Conservation (phyloP, 2,888 invertebrate species). For the Odontomyia ornata region DNA sequence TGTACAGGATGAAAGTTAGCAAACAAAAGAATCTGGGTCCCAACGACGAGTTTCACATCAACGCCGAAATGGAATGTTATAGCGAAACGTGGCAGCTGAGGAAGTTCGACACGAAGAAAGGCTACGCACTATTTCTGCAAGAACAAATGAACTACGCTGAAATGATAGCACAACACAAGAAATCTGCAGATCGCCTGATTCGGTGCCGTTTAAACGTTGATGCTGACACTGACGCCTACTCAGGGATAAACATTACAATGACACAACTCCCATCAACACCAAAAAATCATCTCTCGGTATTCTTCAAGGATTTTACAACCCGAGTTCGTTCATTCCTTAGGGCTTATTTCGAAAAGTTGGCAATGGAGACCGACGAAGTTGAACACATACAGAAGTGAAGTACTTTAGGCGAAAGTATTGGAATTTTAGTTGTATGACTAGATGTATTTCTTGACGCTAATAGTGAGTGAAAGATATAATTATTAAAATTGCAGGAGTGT, state of each 20-base stretch:
- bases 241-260: not conserved
- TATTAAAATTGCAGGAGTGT: no score
- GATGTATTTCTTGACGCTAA: no score
- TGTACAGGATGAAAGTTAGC: not conserved
- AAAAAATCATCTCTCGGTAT: slow-evolving; percentile 14
- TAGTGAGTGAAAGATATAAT: no score
- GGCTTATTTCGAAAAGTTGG: slow-evolving; percentile 46
- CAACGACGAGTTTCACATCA: slow-evolving; percentile 23
- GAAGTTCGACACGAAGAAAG: slow-evolving; percentile 39
- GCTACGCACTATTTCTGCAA: slow-evolving; percentile 18
- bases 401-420: no score
- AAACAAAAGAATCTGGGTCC: not conserved
- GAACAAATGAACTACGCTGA: slow-evolving; percentile 37
- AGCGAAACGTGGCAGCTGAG: slow-evolving; percentile 35
- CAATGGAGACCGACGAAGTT: not conserved
- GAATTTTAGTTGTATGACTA: no score
- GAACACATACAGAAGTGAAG: not conserved
- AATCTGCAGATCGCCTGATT: not conserved
- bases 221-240: not conserved
- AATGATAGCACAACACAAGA: not conserved
- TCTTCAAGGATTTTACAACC: slow-evolving; percentile 43
- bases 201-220: not conserved
- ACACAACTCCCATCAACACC: not conserved
- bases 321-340: slow-evolving; percentile 42
- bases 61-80: slow-evolving; percentile 29